Percentiles rank a stretch among this genome's conserved stretches.
These are phyloP conservation scores for Alethe castanea DNA, from an alignment of 2,113 vertebrate genomes.

Conservation along the genomic window DNA sequence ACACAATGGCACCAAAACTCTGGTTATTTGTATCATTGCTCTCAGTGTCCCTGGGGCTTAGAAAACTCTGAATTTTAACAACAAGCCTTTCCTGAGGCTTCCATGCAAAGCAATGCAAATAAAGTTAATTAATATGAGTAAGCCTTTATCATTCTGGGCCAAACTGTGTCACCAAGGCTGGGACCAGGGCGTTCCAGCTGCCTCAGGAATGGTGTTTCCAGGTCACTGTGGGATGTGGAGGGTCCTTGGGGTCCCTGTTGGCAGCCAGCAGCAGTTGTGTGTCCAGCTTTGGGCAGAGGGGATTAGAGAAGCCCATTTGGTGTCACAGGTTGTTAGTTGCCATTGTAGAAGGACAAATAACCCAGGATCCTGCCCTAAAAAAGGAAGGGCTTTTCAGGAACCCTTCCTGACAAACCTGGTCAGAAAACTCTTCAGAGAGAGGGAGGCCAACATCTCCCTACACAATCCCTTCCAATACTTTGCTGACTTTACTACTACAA, in stretches of 20 bases:
- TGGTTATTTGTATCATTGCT: not conserved
- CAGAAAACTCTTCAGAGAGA: not conserved
- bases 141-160: not conserved
- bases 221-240: fast-evolving
- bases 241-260: not conserved
- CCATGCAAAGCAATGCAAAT: not conserved
- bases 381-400: not conserved
- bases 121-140: not conserved
- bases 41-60: not conserved
- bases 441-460: not conserved
- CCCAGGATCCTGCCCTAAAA: not conserved
- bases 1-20: not conserved
- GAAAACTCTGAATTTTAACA: not conserved
- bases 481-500: not conserved
- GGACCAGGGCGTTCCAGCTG: not conserved
- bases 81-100: not conserved
- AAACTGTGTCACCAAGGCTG: not conserved
- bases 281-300: not conserved
- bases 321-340: not conserved
- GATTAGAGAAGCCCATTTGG: not conserved
- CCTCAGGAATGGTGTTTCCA: not conserved
- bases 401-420: not conserved
- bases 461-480: not conserved
- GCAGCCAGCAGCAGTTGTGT: not conserved
- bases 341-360: not conserved